Evolutionary conservation across 2,888 invertebrate genomes (phyloP).

Genomic region (Isoperla grammatica): DNA sequence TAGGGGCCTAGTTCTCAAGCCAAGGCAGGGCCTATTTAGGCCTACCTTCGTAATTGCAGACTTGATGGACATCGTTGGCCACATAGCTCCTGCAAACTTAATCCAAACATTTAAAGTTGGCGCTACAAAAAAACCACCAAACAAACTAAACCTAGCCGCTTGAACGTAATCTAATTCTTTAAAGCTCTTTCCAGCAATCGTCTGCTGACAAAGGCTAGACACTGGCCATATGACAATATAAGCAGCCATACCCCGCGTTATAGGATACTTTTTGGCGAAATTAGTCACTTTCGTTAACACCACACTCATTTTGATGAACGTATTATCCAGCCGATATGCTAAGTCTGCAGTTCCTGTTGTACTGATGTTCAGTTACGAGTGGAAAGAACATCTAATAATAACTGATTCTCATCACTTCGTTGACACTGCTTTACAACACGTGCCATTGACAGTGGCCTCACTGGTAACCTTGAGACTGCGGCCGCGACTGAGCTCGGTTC

Average conservation of each 20-base stretch:
- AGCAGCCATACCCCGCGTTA: constrained; percentile 59
- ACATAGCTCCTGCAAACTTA: constrained; percentile 56
- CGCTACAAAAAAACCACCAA: constrained; percentile 75
- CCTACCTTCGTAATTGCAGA: constrained; percentile 25
- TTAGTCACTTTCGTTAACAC: constrained; percentile 11
- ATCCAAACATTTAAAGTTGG: constrained; percentile 78
- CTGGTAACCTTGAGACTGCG: no score
- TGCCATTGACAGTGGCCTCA: no score
- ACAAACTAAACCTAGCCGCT: constrained; percentile 66
- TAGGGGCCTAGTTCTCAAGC: no score
- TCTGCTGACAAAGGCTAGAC: constrained; percentile 67
- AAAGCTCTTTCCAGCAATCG: constrained; percentile 53
- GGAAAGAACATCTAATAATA: no score
- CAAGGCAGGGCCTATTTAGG: neutral
- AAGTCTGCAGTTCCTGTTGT: no score
- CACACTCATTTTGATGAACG: constrained; percentile 6
- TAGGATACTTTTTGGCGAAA: constrained; percentile 44
- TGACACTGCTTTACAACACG: no score
- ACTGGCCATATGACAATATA: constrained; percentile 68
- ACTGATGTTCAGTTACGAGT: no score
- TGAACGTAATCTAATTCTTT: constrained; percentile 44
- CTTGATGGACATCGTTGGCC: constrained; percentile 17
- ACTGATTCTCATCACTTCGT: no score
- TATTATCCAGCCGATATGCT: no score
- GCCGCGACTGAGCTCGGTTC: no score